These are phyloP conservation scores for Oncorhynchus nerka DNA, from an alignment of 2,113 vertebrate genomes.

Conservation along the genomic window DNA sequence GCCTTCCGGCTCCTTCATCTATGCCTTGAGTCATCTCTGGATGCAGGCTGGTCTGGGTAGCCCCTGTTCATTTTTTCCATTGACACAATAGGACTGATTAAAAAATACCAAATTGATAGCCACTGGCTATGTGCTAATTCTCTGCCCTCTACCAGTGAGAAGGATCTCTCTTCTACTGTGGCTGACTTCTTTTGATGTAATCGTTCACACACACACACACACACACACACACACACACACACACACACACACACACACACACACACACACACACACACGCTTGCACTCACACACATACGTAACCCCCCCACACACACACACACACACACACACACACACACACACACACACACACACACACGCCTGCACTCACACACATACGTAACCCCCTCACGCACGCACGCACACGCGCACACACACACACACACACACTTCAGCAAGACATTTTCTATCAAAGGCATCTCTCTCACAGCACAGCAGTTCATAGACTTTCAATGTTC, in stretches of 20 bases:
- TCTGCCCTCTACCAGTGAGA: constrained; percentile 25
- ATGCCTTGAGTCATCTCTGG: constrained; percentile 34
- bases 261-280: constrained; percentile 4
- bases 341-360: too few species aligned
- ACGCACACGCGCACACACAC: background rate
- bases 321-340: constrained; percentile 3
- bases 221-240: too few species aligned
- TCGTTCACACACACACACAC: background rate
- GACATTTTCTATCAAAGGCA: constrained; percentile 7
- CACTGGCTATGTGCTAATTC: constrained; percentile 39
- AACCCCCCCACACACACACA: background rate
- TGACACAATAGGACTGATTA: constrained; percentile 60
- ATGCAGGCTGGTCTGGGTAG: constrained; percentile 13
- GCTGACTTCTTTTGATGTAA: constrained; percentile 38
- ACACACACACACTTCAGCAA: background rate
- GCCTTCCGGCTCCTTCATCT: background rate
- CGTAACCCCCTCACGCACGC: background rate
- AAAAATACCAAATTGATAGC: constrained; percentile 56
- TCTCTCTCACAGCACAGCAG: background rate
- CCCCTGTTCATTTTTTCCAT: constrained; percentile 27
- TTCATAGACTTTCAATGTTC: background rate
- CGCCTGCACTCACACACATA: too few species aligned
- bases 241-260: constrained; percentile 2
- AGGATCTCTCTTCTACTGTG: constrained; percentile 17
- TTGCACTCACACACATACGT: background rate